phyloP scores from a whole-genome alignment of 2,888 invertebrate species.

The Amphipyra tragopoginis region DNA sequence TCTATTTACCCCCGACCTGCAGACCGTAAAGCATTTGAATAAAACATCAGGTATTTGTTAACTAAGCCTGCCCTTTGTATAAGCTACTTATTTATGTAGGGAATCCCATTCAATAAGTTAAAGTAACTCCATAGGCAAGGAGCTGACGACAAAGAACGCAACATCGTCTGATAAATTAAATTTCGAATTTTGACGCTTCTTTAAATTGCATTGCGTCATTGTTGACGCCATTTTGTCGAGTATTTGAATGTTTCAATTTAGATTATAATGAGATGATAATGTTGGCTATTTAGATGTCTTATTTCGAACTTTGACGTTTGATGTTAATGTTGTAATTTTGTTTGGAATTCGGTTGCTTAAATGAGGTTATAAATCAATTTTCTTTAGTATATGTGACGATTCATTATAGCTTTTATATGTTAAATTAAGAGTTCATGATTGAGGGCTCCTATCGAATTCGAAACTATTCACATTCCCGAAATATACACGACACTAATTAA shows the following conservation, averaged over 20 bases:
- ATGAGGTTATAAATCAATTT: constrained; percentile 9
- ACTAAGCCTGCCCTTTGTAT: constrained; percentile 51
- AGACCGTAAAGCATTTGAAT: constrained; percentile 35
- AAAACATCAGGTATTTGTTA: constrained; percentile 55
- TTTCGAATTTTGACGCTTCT: constrained; percentile 45
- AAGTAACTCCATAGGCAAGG: constrained; percentile 52
- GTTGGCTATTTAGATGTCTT: constrained; percentile 28
- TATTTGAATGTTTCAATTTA: constrained; percentile 53
- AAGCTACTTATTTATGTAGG: constrained; percentile 61
- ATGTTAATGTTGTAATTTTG: constrained; percentile 22
- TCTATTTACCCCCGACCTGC: constrained; percentile 1
- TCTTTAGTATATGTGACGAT: no score
- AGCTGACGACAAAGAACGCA: constrained; percentile 25
- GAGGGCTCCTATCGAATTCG: no score
- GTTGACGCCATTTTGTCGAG: constrained; percentile 40
- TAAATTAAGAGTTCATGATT: no score
- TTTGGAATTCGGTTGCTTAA: constrained; percentile 22
- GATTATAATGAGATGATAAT: constrained; percentile 56
- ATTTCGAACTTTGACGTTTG: constrained; percentile 35
- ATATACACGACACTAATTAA: no score
- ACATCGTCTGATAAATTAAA: constrained; percentile 37
- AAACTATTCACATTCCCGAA: no score
- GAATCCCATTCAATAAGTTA: constrained; percentile 63
- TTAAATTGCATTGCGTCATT: constrained; percentile 48
- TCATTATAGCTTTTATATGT: no score